These are phyloP conservation scores for Rallus crepitans DNA, from an alignment of 2,797 vertebrate genomes.

Conservation along the genomic window DNA sequence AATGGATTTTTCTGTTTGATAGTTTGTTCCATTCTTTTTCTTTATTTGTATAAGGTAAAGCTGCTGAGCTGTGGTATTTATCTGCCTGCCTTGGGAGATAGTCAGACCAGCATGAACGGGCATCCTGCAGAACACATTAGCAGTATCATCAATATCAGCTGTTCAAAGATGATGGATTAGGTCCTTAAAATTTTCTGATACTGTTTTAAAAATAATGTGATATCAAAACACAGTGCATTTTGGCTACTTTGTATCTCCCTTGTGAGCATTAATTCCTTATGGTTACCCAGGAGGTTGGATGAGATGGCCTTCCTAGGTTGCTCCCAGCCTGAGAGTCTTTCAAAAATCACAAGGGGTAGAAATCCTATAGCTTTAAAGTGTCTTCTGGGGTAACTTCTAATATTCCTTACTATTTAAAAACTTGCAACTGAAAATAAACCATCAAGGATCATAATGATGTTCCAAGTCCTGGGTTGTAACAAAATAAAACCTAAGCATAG, in stretches of 20 bases:
- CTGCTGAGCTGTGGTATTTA: neutral
- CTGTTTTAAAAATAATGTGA: neutral
- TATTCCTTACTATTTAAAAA: neutral
- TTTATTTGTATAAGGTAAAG: neutral
- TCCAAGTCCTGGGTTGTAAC: neutral
- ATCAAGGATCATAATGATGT: neutral
- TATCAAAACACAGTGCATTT: neutral
- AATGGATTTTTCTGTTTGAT: neutral
- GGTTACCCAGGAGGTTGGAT: neutral
- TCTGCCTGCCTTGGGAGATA: neutral
- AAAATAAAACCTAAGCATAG: neutral
- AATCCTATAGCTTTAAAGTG: neutral
- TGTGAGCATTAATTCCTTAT: neutral
- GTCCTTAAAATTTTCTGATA: neutral
- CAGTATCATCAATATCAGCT: neutral
- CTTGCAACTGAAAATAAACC: neutral
- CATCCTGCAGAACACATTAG: neutral
- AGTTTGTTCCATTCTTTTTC: neutral
- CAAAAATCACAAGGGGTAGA: neutral
- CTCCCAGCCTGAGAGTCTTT: neutral
- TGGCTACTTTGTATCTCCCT: neutral
- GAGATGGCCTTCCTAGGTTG: neutral
- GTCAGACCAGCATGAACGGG: neutral
- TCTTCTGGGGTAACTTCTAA: neutral
- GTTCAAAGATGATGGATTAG: neutral